Evolutionary conservation across 2,888 invertebrate genomes (phyloP).

Genomic region (Tetrapedia diversipes): DNA sequence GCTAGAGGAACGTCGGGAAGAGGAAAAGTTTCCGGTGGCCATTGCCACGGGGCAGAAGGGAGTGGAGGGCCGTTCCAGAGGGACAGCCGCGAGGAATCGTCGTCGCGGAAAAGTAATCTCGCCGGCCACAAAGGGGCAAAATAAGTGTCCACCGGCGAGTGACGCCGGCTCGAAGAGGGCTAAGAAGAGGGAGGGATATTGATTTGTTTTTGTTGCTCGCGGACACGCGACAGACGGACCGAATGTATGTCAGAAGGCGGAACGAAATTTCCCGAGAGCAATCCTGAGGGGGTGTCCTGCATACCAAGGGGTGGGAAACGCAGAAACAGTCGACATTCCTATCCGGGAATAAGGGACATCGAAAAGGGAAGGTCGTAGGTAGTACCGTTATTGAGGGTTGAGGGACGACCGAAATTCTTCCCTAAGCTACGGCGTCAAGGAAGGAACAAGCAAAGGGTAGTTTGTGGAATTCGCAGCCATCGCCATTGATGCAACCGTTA

Average conservation of each 20-base stretch:
- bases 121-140: neutral
- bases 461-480: too few species aligned
- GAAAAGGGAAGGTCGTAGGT: too few species aligned
- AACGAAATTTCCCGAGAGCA: slow-evolving; percentile 34
- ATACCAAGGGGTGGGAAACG: neutral
- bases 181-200: slow-evolving; percentile 52
- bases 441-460: too few species aligned
- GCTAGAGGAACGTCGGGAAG: neutral
- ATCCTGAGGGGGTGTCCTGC: neutral
- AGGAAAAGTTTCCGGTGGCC: neutral
- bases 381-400: too few species aligned
- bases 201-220: slow-evolving; percentile 75
- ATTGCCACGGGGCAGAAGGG: neutral
- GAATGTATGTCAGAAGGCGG: slow-evolving; percentile 57
- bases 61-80: neutral
- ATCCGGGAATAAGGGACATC: neutral
- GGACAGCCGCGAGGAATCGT: slow-evolving; percentile 8
- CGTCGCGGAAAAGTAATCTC: slow-evolving; percentile 20
- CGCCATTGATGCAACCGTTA: too few species aligned
- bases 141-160: slow-evolving; percentile 43
- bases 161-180: neutral
- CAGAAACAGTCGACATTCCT: neutral
- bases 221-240: slow-evolving; percentile 48
- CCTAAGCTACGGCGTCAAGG: too few species aligned
- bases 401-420: too few species aligned